Conservation (phyloP, 2,113 vertebrate genomes). For the Scophthalmus maximus region DNA sequence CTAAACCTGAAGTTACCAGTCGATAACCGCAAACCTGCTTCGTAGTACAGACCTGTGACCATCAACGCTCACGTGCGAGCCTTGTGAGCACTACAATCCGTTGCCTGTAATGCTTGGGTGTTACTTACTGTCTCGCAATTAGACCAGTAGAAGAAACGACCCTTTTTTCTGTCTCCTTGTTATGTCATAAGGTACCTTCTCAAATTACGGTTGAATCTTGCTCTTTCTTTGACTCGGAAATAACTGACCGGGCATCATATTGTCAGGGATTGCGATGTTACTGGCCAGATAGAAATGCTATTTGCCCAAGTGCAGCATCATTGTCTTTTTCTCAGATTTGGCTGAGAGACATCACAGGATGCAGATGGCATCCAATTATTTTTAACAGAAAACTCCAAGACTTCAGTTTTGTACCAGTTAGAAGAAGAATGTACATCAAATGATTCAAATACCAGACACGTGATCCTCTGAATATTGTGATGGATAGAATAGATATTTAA, state of each 20-base stretch:
- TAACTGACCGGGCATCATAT: background rate
- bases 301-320: too few species aligned
- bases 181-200: too few species aligned
- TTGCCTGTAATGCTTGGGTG: conserved; percentile 32
- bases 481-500: too few species aligned
- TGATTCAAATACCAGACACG: too few species aligned
- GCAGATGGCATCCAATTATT: background rate
- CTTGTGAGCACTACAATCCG: conserved; percentile 13
- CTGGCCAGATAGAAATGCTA: too few species aligned
- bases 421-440: too few species aligned
- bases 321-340: too few species aligned
- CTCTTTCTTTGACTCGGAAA: background rate
- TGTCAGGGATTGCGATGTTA: background rate
- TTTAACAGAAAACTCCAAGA: too few species aligned
- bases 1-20: background rate
- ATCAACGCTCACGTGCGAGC: conserved; percentile 23
- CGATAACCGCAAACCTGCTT: background rate
- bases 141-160: background rate
- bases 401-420: too few species aligned
- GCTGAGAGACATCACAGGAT: background rate
- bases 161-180: too few species aligned
- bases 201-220: too few species aligned
- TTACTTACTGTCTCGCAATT: conserved; percentile 27
- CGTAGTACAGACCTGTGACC: conserved; percentile 25
- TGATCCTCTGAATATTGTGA: too few species aligned